These are phyloP conservation scores for Sanderia malayensis DNA, from an alignment of 30 jellyfish, hydroid and myxozoan genomes.

Conservation along the genomic window DNA sequence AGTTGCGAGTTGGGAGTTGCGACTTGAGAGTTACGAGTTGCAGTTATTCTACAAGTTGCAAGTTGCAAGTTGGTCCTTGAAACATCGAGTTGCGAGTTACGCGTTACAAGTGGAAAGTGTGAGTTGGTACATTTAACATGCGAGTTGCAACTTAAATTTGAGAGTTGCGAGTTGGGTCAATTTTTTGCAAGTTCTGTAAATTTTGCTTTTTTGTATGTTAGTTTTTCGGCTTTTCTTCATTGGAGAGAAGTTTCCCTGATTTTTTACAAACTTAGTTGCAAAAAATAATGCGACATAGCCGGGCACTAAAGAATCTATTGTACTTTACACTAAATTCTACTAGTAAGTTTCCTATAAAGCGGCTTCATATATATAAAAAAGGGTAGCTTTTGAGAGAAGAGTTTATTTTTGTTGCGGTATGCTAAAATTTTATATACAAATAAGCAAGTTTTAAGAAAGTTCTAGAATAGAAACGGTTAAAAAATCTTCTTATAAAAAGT, in stretches of 20 bases:
- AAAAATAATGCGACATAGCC: background rate
- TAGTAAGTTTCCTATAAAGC: conserved; percentile 3
- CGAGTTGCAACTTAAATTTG: too few species aligned
- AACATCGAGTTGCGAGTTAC: background rate
- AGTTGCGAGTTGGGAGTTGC: too few species aligned
- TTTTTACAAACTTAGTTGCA: too few species aligned
- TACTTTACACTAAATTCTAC: too few species aligned
- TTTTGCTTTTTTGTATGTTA: too few species aligned
- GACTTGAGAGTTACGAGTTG: too few species aligned
- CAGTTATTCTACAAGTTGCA: too few species aligned
- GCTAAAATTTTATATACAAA: background rate
- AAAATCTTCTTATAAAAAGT: background rate
- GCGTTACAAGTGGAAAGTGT: too few species aligned
- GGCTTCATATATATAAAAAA: background rate
- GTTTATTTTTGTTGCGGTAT: too few species aligned
- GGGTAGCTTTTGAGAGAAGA: conserved; percentile 1
- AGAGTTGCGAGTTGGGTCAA: background rate
- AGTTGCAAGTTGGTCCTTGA: background rate
- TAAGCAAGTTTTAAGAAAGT: background rate
- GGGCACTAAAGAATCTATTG: background rate
- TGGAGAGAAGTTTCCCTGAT: background rate
- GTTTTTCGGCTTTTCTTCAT: background rate
- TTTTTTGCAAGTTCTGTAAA: background rate
- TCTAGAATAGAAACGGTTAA: background rate
- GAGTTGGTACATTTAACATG: too few species aligned